phyloP scores from a whole-genome alignment of 2,797 vertebrate genomes.

The Alosa sapidissima region DNA sequence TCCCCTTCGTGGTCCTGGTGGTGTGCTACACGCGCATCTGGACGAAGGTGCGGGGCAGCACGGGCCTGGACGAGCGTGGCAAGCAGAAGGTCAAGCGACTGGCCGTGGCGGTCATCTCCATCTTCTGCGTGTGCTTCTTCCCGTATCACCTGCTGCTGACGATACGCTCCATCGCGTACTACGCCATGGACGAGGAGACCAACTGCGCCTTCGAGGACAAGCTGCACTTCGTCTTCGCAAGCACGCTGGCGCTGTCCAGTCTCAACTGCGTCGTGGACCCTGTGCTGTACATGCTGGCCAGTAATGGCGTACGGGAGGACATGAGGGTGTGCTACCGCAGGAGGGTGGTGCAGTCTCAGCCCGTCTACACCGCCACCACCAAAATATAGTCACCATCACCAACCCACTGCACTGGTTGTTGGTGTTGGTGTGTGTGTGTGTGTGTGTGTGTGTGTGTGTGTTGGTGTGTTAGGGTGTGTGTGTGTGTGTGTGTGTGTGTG shows the following conservation, averaged over 20 bases:
- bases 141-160: slow-evolving; percentile 77
- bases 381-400: neutral
- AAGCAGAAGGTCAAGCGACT: slow-evolving; percentile 76
- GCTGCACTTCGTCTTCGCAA: slow-evolving; percentile 67
- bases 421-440: too few species aligned
- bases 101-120: slow-evolving; percentile 73
- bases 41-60: slow-evolving; percentile 69
- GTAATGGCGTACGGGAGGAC: slow-evolving; percentile 68
- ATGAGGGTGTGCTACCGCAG: slow-evolving; percentile 53
- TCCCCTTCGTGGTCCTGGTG: slow-evolving; percentile 69
- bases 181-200: neutral
- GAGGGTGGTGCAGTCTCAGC: neutral
- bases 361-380: neutral
- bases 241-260: slow-evolving; percentile 71
- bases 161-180: slow-evolving; percentile 66
- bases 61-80: slow-evolving; percentile 59
- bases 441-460: too few species aligned
- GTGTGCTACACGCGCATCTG: slow-evolving; percentile 74
- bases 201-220: slow-evolving; percentile 71
- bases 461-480: too few species aligned
- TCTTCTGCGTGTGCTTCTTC: slow-evolving; percentile 77
- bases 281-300: slow-evolving; percentile 75
- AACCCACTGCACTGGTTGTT: neutral
- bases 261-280: slow-evolving; percentile 79
- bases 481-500: neutral